Percentiles rank a stretch among this genome's conserved stretches.
phyloP scores from a whole-genome alignment of 2,888 invertebrate species.

The Lagria hirta region DNA sequence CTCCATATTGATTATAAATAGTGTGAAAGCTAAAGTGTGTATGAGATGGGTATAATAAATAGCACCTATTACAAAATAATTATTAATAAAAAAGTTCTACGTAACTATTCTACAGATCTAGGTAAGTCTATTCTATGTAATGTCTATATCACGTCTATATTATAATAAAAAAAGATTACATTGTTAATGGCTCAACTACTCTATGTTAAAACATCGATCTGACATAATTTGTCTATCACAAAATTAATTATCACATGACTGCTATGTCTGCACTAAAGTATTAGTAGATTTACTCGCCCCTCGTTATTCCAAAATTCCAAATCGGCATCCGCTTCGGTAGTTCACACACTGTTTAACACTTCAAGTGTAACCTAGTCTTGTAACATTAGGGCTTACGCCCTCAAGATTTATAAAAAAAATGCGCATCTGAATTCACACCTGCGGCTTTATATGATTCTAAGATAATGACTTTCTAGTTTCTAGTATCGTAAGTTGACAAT shows the following conservation, averaged over 20 bases:
- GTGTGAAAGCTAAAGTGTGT: no score
- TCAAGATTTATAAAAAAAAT: conserved; percentile 7
- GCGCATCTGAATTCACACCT: conserved; percentile 39
- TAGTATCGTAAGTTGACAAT: conserved; percentile 26
- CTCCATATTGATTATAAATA: no score
- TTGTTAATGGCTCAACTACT: conserved; percentile 22
- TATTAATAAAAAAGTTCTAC: conserved; percentile 32
- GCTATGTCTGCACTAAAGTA: conserved; percentile 44
- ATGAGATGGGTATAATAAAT: no score
- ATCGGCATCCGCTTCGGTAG: conserved; percentile 48
- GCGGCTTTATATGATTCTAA: no score
- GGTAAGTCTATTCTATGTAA: conserved; percentile 17
- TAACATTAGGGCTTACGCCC: conserved; percentile 18
- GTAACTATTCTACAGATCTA: conserved; percentile 31
- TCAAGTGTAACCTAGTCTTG: conserved; percentile 32
- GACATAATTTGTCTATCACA: conserved; percentile 28
- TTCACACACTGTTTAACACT: conserved; percentile 47
- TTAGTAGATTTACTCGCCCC: conserved; percentile 55
- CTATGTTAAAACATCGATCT: conserved; percentile 29
- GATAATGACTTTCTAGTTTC: conserved; percentile 26
- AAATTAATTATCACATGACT: conserved; percentile 45
- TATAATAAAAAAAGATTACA: conserved; percentile 17
- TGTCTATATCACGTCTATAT: conserved; percentile 5
- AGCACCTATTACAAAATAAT: conserved; percentile 23
- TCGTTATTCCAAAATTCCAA: conserved; percentile 49